Conservation (phyloP, 1,140 invertebrate species). For the Diorhabda elongata region DNA sequence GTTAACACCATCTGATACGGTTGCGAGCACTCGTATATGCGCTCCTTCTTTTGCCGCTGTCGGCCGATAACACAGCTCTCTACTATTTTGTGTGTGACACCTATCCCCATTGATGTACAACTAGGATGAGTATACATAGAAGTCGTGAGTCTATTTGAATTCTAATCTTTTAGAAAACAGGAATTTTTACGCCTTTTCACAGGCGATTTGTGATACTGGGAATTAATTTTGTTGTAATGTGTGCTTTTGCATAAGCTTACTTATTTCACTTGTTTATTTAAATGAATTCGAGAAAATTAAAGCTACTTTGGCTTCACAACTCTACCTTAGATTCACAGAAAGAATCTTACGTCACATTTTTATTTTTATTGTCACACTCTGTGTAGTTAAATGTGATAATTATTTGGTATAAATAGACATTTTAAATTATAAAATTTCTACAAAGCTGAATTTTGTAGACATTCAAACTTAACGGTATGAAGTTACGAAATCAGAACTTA, state of each 20-base stretch:
- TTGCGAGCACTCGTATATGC: slow-evolving; percentile 1
- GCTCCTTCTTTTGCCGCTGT: slow-evolving; percentile 1
- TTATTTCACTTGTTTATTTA: neutral
- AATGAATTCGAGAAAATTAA: no score
- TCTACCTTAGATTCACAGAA: no score
- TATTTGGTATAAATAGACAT: no score
- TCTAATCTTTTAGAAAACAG: slow-evolving; percentile 2
- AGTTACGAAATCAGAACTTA: no score
- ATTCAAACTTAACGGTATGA: no score
- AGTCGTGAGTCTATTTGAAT: slow-evolving; percentile 2
- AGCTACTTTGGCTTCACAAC: no score
- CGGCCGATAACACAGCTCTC: slow-evolving; percentile 1
- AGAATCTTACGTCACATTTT: no score
- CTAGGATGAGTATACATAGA: slow-evolving; percentile 2
- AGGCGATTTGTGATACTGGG: neutral
- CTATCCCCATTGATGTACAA: slow-evolving; percentile 2
- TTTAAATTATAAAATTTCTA: no score
- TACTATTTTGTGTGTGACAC: slow-evolving; percentile 2
- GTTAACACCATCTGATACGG: neutral
- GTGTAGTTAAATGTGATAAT: no score
- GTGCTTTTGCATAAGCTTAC: neutral
- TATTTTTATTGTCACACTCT: no score
- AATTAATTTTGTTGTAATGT: slow-evolving; percentile 1
- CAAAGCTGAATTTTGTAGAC: no score
- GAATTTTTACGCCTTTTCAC: neutral